Percentiles rank a stretch among this genome's conserved stretches.
These are phyloP conservation scores for Therioaphis trifolii DNA, from an alignment of 2,888 invertebrate species.

Conservation along the genomic window DNA sequence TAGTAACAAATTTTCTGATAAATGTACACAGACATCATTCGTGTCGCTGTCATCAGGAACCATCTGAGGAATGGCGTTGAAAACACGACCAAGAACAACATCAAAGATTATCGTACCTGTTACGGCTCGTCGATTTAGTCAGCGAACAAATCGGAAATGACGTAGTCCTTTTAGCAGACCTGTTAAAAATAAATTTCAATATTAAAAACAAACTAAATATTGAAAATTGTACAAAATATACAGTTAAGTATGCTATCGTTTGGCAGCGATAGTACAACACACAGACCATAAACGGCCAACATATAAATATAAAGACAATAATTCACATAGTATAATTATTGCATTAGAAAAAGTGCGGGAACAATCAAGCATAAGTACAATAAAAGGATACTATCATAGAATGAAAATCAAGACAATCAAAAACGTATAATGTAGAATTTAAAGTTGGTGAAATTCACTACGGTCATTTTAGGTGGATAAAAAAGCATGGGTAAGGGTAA, in stretches of 20 bases:
- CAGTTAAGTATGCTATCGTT: background rate
- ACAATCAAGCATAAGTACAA: constrained; percentile 39
- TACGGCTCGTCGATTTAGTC: constrained; percentile 33
- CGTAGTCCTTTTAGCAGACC: constrained; percentile 71
- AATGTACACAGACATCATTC: constrained; percentile 35
- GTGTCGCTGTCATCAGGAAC: constrained; percentile 52
- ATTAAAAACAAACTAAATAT: background rate
- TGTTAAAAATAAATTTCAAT: constrained; percentile 65
- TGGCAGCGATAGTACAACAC: background rate
- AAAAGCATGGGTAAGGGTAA: constrained; percentile 48
- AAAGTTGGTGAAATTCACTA: constrained; percentile 25
- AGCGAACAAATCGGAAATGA: constrained; percentile 68
- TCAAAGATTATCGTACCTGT: constrained; percentile 58
- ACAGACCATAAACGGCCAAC: background rate
- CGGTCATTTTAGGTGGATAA: constrained; percentile 26
- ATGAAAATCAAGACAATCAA: constrained; percentile 37
- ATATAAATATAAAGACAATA: background rate
- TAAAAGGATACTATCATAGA: constrained; percentile 39
- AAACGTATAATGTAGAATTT: constrained; percentile 39
- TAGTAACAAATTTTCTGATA: constrained; percentile 38
- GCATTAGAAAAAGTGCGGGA: constrained; percentile 21
- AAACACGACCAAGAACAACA: constrained; percentile 62
- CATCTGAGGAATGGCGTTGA: constrained; percentile 59
- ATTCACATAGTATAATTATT: constrained; percentile 15
- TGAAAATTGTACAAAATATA: background rate